These are phyloP conservation scores for Rhopilema esculentum DNA, from an alignment of 30 jellyfish, hydroid and myxozoan genomes.

Conservation along the genomic window DNA sequence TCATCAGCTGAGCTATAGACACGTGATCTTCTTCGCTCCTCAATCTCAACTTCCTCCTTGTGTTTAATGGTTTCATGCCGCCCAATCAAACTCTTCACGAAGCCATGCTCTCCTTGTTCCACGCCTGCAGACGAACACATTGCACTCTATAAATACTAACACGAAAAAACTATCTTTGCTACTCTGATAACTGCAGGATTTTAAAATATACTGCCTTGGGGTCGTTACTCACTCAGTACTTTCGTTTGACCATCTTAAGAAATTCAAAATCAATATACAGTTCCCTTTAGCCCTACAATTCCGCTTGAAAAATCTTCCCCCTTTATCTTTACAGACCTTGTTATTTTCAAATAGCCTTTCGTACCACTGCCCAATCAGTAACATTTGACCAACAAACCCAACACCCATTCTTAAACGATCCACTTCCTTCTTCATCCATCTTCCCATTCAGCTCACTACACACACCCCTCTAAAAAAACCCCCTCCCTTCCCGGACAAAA, in stretches of 20 bases:
- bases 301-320: too few relatives aligned
- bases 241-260: too few relatives aligned
- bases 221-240: too few relatives aligned
- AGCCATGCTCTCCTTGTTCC: constrained; percentile 94
- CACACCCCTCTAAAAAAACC: not conserved
- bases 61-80: constrained; percentile 63
- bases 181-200: too few relatives aligned
- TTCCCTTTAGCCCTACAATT: too few relatives aligned
- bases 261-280: too few relatives aligned
- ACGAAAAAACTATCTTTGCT: not conserved
- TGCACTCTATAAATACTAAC: not conserved
- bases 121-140: constrained; percentile 38
- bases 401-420: not conserved
- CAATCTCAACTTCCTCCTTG: constrained; percentile 34
- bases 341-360: too few relatives aligned
- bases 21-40: constrained; percentile 60
- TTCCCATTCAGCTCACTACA: not conserved
- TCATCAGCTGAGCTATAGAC: constrained; percentile 43
- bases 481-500: not conserved
- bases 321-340: too few relatives aligned
- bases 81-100: constrained; percentile 75
- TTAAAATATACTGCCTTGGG: too few relatives aligned
- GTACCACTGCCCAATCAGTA: too few relatives aligned
- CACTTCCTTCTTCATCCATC: not conserved
- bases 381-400: too few relatives aligned